Evolutionary conservation across 2,888 invertebrate species (phyloP).

Genomic region (Callosobruchus maculatus): DNA sequence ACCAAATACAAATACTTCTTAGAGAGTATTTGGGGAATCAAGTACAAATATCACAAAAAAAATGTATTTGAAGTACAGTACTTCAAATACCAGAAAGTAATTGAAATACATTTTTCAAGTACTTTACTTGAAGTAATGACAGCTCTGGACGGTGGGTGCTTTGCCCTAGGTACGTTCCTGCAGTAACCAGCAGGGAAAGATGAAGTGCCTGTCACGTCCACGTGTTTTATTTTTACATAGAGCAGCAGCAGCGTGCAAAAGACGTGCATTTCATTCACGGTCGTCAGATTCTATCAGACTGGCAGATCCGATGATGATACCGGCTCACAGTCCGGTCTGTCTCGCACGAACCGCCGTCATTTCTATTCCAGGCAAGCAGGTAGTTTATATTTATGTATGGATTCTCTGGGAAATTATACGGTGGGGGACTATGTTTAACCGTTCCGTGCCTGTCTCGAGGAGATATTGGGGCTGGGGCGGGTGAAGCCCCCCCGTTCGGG

Average conservation of each 20-base stretch:
- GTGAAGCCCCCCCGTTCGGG: no score
- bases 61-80: no score
- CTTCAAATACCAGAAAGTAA: no score
- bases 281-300: neutral
- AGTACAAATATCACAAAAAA: no score
- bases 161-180: neutral
- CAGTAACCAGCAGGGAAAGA: neutral
- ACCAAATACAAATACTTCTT: no score
- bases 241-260: neutral
- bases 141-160: no score
- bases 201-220: neutral
- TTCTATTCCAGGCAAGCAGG: neutral
- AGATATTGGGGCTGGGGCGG: neutral
- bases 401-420: neutral
- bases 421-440: neutral
- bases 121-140: no score
- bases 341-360: neutral
- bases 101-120: no score
- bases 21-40: no score
- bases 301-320: neutral
- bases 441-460: neutral
- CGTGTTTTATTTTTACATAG: neutral
- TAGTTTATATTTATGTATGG: neutral
- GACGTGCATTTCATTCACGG: neutral
- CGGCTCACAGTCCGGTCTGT: neutral